Base-by-base conservation (phyloP, 1,140 invertebrate genomes). In the Drosophila erecta region DNA sequence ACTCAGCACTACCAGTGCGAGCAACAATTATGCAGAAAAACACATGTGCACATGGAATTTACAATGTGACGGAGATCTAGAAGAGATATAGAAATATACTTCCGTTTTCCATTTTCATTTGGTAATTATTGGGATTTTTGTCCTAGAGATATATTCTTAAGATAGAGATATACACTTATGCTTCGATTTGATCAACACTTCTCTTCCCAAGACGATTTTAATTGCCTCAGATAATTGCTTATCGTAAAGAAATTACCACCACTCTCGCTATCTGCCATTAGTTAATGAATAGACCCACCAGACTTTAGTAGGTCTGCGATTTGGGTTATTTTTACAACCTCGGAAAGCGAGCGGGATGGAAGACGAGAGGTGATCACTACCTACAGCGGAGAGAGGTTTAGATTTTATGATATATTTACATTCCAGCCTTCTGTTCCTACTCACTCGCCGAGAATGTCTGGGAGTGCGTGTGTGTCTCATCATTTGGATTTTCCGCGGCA, bases 381-480 rank as follows among this genome's bases (percentile, higher is more conserved):
- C 81, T 85, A 86, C 70, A 81, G 61, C 79, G 38, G 51, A 20
- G 72, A 64, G 47, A 56, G 49, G 38, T 67, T 51, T 49, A n/a
- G 54, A 51, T 87, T 84, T 87, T 87, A 87, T 89, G 83, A 87
- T 87, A 83, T 87, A 86, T 89, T 87, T 89, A 83, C 83, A 76
- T 70, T 70, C 61, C 76, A 76, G 78, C 61, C 61, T 64, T 58
- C 58, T 76, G 73, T 70, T 70, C 54, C 43, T 55, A 37, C 47
- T 58, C 73, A 49, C 56, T 62, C 54, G 43, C 46, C 30, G 20
- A 51, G 53, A 40, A 27, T 35, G 53, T 14, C 75, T 74, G 54
- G 49, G 40, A 58, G 47, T 60, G 59, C 59, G 44, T 75, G 44
- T 53, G 71, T 78, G 75, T 78, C 81, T 86, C 78, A 75, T 86